Base-by-base conservation (phyloP, 2,797 vertebrate species). In the Sphaeramia orbicularis region DNA sequence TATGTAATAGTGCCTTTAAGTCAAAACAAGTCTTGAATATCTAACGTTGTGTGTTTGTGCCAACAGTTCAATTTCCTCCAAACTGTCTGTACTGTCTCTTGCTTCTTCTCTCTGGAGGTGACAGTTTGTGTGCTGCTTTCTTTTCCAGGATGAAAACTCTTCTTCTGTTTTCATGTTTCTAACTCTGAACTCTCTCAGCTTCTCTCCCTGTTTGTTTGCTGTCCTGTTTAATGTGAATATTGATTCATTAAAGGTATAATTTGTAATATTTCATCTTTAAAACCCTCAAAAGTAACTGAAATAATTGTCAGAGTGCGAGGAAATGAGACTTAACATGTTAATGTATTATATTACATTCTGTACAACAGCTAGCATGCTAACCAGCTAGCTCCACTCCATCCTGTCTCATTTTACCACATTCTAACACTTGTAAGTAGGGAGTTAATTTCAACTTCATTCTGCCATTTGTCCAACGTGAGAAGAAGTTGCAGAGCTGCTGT, bases 71-170 rank as follows among this genome's bases (percentile, higher is more conserved):
- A 14, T 68, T 78, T 85, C 63, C 67, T 69, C 35, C 30, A 54
- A 64, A 50, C 55, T 18, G 8, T 83, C 61, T 53, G 47, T 7
- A 50, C 48, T 74, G 54, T 71, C 21, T 65, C 21, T 68, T 15
- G 35, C 56, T 18, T 19, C 65, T 52, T 70, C 54, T 74, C 64
- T 75, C 50, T 74, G 54, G 52, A 63, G 52, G 51, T 61, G 65
- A 79, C 69, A 14, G 48, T 69, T 48, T 61, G 56, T 60, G 61
- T 69, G 32, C 30, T 35, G 77, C 54, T 64, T 74, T 78, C 72
- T 70, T 48, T 85, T 84, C 37, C 72, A 87, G 78, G 86, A 85
- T 83, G 54, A 76, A 78, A 78, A 68, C 66, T 36, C 35, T 52
- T 74, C 63, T 74, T 2, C 19, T 78, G 62, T 78, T 60, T 82